phyloP scores from a whole-genome alignment of 1,140 invertebrate genomes.

The Brachionus paranguensis region DNA sequence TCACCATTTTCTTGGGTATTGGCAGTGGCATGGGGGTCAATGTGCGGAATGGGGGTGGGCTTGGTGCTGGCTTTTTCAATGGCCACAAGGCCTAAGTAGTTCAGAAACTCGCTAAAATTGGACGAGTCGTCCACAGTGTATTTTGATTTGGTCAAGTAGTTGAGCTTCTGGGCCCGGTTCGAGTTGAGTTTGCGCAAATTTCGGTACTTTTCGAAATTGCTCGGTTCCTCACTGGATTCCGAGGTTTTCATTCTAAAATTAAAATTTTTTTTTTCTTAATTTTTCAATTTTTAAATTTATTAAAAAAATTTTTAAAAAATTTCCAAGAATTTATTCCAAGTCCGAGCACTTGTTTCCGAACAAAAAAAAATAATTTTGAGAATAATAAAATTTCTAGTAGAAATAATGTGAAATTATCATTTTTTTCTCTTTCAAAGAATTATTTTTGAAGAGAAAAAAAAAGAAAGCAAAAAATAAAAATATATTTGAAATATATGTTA shows the following conservation, averaged over 20 bases:
- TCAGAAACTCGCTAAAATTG: background rate
- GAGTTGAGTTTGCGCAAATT: background rate
- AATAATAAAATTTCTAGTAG: background rate
- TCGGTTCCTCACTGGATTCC: background rate
- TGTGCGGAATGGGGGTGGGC: background rate
- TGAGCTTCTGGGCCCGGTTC: background rate
- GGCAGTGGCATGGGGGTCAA: background rate
- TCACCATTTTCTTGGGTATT: background rate
- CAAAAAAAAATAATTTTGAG: background rate
- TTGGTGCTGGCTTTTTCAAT: background rate
- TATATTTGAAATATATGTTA: slow-evolving; percentile 18
- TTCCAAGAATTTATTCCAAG: too few species aligned
- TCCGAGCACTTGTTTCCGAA: background rate
- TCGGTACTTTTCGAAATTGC: background rate
- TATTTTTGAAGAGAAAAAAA: background rate
- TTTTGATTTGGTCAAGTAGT: background rate
- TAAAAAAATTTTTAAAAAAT: background rate
- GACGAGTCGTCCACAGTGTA: background rate
- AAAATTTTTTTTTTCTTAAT: background rate
- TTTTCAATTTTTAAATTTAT: background rate
- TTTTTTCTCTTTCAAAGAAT: background rate
- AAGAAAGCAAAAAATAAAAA: background rate
- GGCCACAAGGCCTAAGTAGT: background rate
- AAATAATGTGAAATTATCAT: slow-evolving; percentile 35
- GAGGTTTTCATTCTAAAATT: background rate